Base-by-base conservation (phyloP, 2,888 invertebrate genomes). In the Plagodis pulveraria region DNA sequence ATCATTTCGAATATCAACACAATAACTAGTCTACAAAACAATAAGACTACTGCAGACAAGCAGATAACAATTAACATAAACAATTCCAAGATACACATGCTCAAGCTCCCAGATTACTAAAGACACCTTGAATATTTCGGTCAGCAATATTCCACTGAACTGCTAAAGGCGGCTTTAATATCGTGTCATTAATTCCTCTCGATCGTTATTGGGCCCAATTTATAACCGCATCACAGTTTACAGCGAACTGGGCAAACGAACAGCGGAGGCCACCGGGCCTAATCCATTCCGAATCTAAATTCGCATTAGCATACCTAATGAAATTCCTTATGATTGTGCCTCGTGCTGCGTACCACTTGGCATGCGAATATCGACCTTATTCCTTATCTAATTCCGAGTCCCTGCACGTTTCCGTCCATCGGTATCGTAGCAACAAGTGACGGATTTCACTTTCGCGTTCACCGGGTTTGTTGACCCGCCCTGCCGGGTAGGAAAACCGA, bases 371-470 rank as follows among this genome's bases (percentile, higher is more conserved):
- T 59, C 64, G 69, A 71, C 78, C 74, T 70, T 65, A 74, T 76
- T 76, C 62, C 56, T 58, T 47, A 54, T 66, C 72, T 76, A 71
- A 77, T 80, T 77, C 71, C 50, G 40, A 84, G 58, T 72, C 79
- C 61, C 64, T 54, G 54, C 79, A 80, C 81, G 81, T 80, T 80
- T 79, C 73, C 75, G 75, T 72, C 71, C 71, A 73, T 72, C 70
- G 77, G 72, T 73, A 77, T 76, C 78, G 72, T 78, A 78, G 81
- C 84, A 85, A 85, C 84, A 86, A 86, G 86, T 86, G 85, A 86
- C 76, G 77, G 83, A 83, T 86, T 86, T 84, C 86, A 86, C 87
- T 87, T 87, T 87, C 85, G 78, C 79, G 73, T 79, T 74, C 73
- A 63, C 72, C 62, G 74, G 75, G 83, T 76, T 78, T 78, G 72